Conservation (phyloP, 1,140 invertebrate genomes). For the Lepidurus arcticus region DNA sequence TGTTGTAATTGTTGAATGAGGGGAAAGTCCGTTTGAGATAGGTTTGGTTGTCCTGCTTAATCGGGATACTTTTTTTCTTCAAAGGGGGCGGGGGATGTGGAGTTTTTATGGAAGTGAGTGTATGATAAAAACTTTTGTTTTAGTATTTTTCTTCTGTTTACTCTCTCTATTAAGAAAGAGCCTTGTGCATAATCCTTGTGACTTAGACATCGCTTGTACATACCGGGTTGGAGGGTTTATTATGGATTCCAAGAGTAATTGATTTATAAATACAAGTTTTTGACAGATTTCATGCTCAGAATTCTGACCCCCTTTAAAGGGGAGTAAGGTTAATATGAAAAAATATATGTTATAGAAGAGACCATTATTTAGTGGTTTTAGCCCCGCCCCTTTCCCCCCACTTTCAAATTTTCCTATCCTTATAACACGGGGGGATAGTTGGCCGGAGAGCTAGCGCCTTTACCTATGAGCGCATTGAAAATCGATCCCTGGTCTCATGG, state of each 20-base stretch:
- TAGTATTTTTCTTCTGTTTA: background rate
- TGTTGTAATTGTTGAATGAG: background rate
- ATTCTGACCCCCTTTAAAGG: too few species aligned
- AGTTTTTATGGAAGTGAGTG: background rate
- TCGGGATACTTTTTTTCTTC: background rate
- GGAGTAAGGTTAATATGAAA: too few species aligned
- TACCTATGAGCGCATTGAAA: too few species aligned
- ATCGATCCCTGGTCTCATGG: too few species aligned
- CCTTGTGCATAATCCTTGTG: conserved; percentile 15
- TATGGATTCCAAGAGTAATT: conserved; percentile 3
- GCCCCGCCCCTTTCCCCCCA: too few species aligned
- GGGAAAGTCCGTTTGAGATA: background rate
- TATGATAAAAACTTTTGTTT: background rate
- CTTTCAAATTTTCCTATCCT: too few species aligned
- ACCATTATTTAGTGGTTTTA: too few species aligned
- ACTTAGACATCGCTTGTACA: conserved; percentile 14
- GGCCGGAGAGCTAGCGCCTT: too few species aligned
- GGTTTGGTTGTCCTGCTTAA: background rate
- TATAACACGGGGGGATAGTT: too few species aligned
- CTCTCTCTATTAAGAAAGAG: background rate
- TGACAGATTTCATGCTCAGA: background rate
- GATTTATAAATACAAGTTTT: conserved; percentile 17
- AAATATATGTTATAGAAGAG: too few species aligned
- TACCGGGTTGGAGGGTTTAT: conserved; percentile 10
- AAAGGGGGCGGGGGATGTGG: background rate